These are phyloP conservation scores for Nettapus auritus DNA, from an alignment of 2,113 vertebrate genomes.

Conservation along the genomic window DNA sequence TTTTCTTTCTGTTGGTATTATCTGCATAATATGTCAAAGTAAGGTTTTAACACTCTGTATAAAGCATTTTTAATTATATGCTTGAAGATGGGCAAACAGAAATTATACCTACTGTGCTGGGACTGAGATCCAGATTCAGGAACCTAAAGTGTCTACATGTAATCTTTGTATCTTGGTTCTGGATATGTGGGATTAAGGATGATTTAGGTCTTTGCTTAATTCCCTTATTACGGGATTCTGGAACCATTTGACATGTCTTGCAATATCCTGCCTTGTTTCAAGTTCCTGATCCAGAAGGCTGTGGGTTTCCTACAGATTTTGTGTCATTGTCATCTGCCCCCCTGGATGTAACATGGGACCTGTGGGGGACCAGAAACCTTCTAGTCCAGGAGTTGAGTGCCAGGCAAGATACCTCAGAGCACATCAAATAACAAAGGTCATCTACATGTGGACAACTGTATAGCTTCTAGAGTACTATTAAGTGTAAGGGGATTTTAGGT, in stretches of 20 bases:
- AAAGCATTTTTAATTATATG: accelerated
- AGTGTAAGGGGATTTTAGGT: background rate
- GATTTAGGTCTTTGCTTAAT: background rate
- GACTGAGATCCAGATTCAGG: background rate
- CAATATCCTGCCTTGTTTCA: background rate
- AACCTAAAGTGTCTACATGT: background rate
- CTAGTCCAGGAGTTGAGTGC: background rate
- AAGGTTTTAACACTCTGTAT: background rate
- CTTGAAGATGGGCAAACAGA: background rate
- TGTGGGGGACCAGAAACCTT: background rate
- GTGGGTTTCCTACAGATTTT: background rate
- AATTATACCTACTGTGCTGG: background rate
- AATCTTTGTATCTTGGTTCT: background rate
- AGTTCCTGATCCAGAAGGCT: background rate
- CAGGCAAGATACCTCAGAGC: background rate
- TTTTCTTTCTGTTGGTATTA: background rate
- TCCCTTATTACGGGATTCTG: accelerated
- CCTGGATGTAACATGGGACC: background rate
- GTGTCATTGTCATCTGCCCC: too few species aligned
- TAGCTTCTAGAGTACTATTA: background rate
- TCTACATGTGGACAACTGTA: background rate
- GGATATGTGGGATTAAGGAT: background rate
- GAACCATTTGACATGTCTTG: background rate
- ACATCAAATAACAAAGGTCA: background rate
- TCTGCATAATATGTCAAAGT: accelerated